These are phyloP conservation scores for Uropsilus gracilis DNA, from an alignment of 2,113 vertebrate species.

Conservation along the genomic window DNA sequence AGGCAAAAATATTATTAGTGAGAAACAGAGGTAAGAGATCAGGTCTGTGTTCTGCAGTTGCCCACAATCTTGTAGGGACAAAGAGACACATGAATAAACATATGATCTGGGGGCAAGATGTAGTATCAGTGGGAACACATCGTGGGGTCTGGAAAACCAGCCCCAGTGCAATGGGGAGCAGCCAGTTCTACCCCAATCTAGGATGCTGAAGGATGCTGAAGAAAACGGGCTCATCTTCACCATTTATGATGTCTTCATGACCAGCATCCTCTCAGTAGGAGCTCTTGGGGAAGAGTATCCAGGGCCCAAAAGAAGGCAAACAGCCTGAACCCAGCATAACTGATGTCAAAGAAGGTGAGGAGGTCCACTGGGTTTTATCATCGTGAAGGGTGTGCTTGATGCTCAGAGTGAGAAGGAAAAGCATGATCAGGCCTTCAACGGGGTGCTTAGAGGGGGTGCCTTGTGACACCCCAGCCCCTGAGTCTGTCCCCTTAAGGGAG, in stretches of 20 bases:
- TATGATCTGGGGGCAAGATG: not conserved
- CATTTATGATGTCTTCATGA: rapidly evolving
- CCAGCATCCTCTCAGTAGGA: not conserved
- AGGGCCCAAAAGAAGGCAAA: not conserved
- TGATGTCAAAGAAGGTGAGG: not conserved
- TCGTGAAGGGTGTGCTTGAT: not conserved
- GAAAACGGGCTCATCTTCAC: not conserved
- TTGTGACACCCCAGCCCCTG: not conserved
- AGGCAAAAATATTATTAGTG: not conserved
- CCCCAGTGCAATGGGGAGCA: not conserved
- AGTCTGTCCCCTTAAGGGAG: not conserved
- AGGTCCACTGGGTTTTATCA: not conserved
- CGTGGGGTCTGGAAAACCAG: not conserved
- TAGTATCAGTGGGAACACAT: not conserved
- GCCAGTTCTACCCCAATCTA: not conserved
- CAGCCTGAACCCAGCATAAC: not conserved
- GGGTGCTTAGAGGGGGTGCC: not conserved
- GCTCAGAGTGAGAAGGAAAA: not conserved
- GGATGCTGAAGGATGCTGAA: not conserved
- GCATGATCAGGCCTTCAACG: no score
- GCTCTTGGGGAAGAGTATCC: not conserved
- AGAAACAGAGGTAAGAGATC: not conserved
- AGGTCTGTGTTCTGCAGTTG: not conserved
- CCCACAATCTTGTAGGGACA: not conserved
- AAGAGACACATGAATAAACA: not conserved